These are phyloP conservation scores for Trichacis sp. DNA, from an alignment of 2,888 invertebrate genomes.

Conservation along the genomic window DNA sequence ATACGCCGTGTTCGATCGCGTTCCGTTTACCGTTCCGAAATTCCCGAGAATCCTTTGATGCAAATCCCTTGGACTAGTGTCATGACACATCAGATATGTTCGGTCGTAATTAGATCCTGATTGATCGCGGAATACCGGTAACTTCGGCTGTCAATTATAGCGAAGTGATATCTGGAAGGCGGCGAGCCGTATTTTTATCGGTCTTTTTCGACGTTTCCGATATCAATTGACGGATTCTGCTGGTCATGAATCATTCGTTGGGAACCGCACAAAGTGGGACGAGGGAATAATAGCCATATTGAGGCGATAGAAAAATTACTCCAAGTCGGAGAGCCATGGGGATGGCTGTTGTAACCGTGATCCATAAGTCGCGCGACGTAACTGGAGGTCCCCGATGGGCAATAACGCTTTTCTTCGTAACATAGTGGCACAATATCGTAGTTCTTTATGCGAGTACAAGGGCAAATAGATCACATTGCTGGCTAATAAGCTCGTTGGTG, in stretches of 20 bases:
- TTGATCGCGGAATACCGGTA: neutral
- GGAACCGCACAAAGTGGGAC: neutral
- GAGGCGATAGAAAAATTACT: conserved; percentile 56
- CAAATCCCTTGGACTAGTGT: conserved; percentile 15
- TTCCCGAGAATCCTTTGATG: conserved; percentile 46
- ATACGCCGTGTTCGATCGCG: conserved; percentile 43
- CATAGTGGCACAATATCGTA: conserved; percentile 64
- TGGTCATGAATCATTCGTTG: neutral
- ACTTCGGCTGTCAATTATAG: too few species aligned
- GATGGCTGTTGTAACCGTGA: conserved; percentile 49
- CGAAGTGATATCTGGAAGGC: too few species aligned
- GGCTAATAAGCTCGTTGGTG: conserved; percentile 67
- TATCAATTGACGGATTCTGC: too few species aligned
- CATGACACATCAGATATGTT: conserved; percentile 25
- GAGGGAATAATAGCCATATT: conserved; percentile 59
- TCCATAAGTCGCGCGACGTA: conserved; percentile 55
- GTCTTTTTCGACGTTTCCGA: too few species aligned
- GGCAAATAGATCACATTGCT: conserved; percentile 69
- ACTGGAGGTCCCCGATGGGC: conserved; percentile 64
- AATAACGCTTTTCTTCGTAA: conserved; percentile 65
- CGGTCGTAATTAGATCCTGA: conserved; percentile 28
- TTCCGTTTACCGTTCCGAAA: conserved; percentile 44
- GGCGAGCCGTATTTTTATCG: too few species aligned
- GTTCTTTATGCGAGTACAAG: conserved; percentile 65
- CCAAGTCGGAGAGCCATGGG: conserved; percentile 44